Evolutionary conservation across 2,888 invertebrate species (phyloP), one percentile per base, ranked within the genome.

Genomic region (Germaria angustata): DNA sequence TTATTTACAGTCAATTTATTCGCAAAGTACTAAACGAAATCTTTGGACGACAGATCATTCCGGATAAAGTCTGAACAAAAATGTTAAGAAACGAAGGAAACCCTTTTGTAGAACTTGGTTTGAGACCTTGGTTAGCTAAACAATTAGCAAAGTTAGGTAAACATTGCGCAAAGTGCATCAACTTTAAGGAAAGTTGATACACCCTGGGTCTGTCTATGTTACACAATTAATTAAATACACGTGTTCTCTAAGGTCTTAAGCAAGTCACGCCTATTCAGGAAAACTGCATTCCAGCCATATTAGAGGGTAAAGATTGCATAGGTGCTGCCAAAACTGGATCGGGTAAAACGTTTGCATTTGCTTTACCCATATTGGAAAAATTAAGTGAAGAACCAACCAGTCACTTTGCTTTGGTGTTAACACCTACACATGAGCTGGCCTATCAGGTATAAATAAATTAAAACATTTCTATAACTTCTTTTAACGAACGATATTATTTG

Each of bases 301-400:
- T 97, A 44, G 88, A 92, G 78, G 98, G 98, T 0, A 92, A 93
- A 86, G 97, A 99, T 92, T 97, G 98, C 86, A 96, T 99, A 84
- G 99, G 98, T 8, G 98, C 98, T 86, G 98, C 99, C 0, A 98
- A 99, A 91, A 99, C 99, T 8, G 99, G 99, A 13, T 98, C 98
- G 73, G 99, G 99, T 1, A 99, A 99, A 92, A 99, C 99, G 0
- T 94, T 99, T 88, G 98, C 99, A 0, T 99, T 99, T 93, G 98
- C 98, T 0, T 90, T 99, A 69, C 99, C 99, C 0, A 97, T 99
- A 87, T 90, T 99, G 55, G 97, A 99, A 90, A 94, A 95, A 88
- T 92, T 99, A 32, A 96, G 96, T 78, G 96, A 97, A 88, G 99
- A 99, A 91, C 99, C 99, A 0, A 98, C 96, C 90, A 98, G 98